Percentiles rank a stretch among this genome's conserved stretches.
Conservation (phyloP, 2,113 vertebrate species). For the Brachionichthys hirsutus region DNA sequence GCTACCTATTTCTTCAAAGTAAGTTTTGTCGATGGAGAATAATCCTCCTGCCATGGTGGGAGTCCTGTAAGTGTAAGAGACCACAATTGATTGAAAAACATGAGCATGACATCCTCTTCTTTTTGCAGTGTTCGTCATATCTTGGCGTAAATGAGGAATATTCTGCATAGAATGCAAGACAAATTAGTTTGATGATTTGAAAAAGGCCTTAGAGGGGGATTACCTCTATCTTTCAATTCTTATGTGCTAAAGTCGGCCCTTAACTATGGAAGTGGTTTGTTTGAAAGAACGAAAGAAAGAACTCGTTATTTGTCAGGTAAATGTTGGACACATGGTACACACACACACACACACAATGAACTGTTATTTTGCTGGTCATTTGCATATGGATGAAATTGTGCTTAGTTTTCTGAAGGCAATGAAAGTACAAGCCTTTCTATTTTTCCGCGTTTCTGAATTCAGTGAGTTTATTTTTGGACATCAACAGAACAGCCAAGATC, state of each 20-base stretch:
- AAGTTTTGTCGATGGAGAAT: constrained; percentile 95
- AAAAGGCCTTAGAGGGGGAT: constrained; percentile 44
- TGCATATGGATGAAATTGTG: constrained; percentile 43
- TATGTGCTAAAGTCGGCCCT: constrained; percentile 17
- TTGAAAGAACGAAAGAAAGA: no score
- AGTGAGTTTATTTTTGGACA: constrained; percentile 11
- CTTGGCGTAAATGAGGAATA: no score
- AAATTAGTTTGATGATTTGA: constrained; percentile 47
- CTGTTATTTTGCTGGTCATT: constrained; percentile 40
- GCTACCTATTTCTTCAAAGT: constrained; percentile 99
- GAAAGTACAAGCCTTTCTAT: no score
- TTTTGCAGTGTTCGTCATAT: no score
- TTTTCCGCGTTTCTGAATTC: constrained; percentile 22
- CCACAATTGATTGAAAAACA: no score
- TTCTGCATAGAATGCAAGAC: constrained; percentile 39
- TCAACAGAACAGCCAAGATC: neutral
- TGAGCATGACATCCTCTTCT: no score
- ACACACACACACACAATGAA: no score
- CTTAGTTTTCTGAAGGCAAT: no score
- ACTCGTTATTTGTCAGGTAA: no score
- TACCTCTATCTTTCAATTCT: constrained; percentile 49
- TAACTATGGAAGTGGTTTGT: constrained; percentile 39
- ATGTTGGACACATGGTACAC: no score
- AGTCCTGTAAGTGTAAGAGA: constrained; percentile 78
- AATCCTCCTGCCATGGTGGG: constrained; percentile 98